Base-by-base conservation (phyloP, 2,888 invertebrate species). In the Cristatella mucedo region DNA sequence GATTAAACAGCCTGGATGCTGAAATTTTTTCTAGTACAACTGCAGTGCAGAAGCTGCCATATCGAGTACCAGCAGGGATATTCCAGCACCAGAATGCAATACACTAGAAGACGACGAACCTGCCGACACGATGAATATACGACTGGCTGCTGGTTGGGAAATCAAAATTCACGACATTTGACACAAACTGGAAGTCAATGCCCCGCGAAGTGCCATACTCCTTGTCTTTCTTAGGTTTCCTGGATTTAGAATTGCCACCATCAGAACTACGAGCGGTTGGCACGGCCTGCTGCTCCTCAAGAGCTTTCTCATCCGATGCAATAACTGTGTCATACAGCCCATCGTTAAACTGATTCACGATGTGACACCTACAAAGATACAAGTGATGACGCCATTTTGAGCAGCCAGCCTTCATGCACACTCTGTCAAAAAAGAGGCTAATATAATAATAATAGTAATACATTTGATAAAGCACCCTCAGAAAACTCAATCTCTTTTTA, bases 91-190 rank as follows among this genome's bases (percentile, higher is more conserved):
- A n/a, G n/a, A n/a, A n/a, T n/a, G n/a, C n/a, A n/a, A n/a, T n/a
- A n/a, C n/a, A 29, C 15, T n/a, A 13, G 13, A 21, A 7, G 19
- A 3, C 29, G 29, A 32, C 46, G 38, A 44, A 69, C 68, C 69
- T 63, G 0, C 95, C 97, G 0, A 91, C 93, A 54, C 97, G 73
- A 64, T 99, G 97, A 44, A 97, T 79, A 61, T 99, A 99, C 0
- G 89, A 79, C 54, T 76, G 80, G 0, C 82, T 76, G 59, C 83
- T 81, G 7, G 75, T 68, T 0, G 97, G 97, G 66, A 97, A 95
- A 69, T 99, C 97, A 68, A 95, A 97, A 69, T 99, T 99, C 43
- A 99, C 79, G 1, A 99, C 87, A 68, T 95, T 95, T 5, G 91
- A 77, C 0, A 99, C 93, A 64, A 79, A 81, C 56, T 93, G 91